Conservation (phyloP, 2,797 vertebrate species). For the Melanotaenia pygmaea region DNA sequence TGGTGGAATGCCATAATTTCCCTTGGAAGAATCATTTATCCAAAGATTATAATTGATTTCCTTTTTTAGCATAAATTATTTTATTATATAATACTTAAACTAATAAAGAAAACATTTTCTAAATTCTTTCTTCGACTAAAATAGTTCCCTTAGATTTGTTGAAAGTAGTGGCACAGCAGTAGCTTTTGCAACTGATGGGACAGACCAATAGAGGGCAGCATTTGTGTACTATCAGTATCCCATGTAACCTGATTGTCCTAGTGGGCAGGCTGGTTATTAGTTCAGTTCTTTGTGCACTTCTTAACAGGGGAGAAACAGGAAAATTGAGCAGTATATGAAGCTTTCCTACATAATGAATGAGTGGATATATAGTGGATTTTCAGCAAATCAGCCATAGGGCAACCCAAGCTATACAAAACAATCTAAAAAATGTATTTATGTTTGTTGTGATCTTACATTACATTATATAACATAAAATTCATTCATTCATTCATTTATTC, state of each 20-base stretch:
- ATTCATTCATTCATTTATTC: not conserved
- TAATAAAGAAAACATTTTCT: not conserved
- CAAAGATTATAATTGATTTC: not conserved
- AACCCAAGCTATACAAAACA: not conserved
- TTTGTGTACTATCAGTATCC: slow-evolving; percentile 10
- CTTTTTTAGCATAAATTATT: not conserved
- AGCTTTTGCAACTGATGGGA: slow-evolving; percentile 11
- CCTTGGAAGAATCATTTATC: not conserved
- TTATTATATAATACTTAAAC: not conserved
- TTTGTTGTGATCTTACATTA: not conserved
- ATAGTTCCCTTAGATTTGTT: not conserved
- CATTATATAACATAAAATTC: not conserved
- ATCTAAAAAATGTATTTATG: not conserved
- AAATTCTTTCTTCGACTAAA: not conserved
- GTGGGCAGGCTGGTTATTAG: not conserved
- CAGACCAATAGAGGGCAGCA: slow-evolving; percentile 61
- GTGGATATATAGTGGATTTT: not conserved
- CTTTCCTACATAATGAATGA: not conserved
- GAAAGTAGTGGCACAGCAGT: not conserved
- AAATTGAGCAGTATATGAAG: not conserved
- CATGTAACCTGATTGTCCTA: not conserved
- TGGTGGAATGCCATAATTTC: slow-evolving; percentile 9
- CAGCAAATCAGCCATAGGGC: not conserved
- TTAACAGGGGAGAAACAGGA: not conserved
- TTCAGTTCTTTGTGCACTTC: not conserved